These are phyloP conservation scores for Chrysocyon brachyurus DNA, from an alignment of 2,797 vertebrate species.

Conservation along the genomic window DNA sequence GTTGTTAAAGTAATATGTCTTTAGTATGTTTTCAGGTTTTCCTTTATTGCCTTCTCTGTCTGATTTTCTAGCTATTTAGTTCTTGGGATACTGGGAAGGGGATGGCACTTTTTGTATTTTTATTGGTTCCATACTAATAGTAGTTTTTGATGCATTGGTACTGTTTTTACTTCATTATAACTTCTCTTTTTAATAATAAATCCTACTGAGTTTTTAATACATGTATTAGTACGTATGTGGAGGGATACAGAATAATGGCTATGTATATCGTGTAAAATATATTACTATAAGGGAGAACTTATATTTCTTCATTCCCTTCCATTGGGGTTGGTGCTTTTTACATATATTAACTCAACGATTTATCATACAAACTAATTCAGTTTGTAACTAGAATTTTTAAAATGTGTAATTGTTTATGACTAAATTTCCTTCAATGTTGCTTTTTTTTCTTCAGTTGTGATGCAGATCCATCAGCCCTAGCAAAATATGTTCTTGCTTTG, in stretches of 20 bases:
- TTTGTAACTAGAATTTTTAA: constrained; percentile 49
- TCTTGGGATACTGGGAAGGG: neutral
- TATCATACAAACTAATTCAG: neutral
- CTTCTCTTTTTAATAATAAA: neutral
- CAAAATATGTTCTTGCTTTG: constrained; percentile 99
- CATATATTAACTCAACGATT: neutral
- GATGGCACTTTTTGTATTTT: neutral
- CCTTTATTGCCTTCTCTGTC: neutral
- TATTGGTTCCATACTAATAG: neutral
- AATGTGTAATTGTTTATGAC: neutral
- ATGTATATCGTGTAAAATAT: neutral
- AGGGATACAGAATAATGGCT: neutral
- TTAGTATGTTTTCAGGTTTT: neutral
- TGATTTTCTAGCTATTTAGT: neutral
- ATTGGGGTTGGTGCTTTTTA: constrained; percentile 44
- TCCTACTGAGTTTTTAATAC: neutral
- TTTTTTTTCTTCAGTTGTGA: constrained; percentile 93
- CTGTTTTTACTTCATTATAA: neutral
- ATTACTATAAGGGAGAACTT: constrained; percentile 33
- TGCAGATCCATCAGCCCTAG: constrained; percentile 98
- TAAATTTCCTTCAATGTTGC: constrained; percentile 39
- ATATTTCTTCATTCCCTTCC: neutral
- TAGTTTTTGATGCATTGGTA: constrained; percentile 4
- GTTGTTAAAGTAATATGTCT: neutral
- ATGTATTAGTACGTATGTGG: neutral